Evolutionary conservation across 2,888 invertebrate genomes (phyloP).

Genomic region (Athalia rosae): DNA sequence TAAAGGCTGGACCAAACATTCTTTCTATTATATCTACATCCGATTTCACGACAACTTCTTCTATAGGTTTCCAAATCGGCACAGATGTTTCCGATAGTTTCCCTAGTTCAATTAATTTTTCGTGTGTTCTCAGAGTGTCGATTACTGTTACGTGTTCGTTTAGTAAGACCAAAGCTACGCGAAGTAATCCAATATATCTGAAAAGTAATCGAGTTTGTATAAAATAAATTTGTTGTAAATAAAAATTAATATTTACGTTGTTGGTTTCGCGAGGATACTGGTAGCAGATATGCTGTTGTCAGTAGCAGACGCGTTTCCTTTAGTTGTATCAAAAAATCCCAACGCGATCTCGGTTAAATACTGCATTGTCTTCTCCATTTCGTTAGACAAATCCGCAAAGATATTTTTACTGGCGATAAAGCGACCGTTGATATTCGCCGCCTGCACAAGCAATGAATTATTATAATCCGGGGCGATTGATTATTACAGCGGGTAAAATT

Average conservation of each 20-base stretch:
- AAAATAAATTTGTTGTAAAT: background rate
- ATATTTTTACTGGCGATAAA: background rate
- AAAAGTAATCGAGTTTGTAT: background rate
- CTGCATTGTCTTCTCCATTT: slow-evolving; percentile 13
- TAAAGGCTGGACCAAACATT: slow-evolving; percentile 62
- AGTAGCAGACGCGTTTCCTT: background rate
- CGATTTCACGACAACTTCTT: slow-evolving; percentile 56
- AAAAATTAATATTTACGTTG: slow-evolving; percentile 14
- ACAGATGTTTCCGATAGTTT: slow-evolving; percentile 60
- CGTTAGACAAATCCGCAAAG: background rate
- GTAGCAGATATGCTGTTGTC: background rate
- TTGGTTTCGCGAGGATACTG: slow-evolving; percentile 1
- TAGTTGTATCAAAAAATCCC: background rate
- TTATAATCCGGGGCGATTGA: background rate
- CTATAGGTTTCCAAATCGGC: slow-evolving; percentile 64
- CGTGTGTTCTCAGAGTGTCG: slow-evolving; percentile 59
- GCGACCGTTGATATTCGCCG: background rate
- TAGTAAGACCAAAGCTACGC: slow-evolving; percentile 55
- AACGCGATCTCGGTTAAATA: slow-evolving; percentile 27
- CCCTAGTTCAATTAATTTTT: slow-evolving; percentile 56
- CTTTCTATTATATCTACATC: slow-evolving; percentile 53
- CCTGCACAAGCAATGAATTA: background rate
- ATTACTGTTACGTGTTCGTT: slow-evolving; percentile 59
- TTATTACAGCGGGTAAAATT: background rate
- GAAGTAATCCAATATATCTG: slow-evolving; percentile 18